phyloP scores from a whole-genome alignment of 2,797 vertebrate genomes.

The Peromyscus eremicus region DNA sequence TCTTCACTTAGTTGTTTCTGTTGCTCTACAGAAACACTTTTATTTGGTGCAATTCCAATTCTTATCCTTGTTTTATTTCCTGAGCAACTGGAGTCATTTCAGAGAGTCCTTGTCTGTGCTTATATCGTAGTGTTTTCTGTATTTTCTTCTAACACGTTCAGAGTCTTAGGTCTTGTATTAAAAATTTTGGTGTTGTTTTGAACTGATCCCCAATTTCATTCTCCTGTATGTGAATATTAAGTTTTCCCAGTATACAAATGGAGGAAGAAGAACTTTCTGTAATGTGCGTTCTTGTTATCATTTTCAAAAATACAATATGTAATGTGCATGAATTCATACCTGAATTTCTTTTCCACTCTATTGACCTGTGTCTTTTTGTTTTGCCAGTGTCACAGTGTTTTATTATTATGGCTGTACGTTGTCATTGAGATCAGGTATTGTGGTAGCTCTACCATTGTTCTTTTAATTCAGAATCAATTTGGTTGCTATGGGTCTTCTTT shows the following conservation, averaged over 20 bases:
- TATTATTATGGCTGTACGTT: too few species aligned
- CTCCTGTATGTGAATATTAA: neutral
- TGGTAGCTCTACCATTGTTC: neutral
- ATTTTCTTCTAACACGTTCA: neutral
- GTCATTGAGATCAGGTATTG: neutral
- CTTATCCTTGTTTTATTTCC: neutral
- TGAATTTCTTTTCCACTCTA: too few species aligned
- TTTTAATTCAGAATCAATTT: neutral
- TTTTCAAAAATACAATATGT: neutral
- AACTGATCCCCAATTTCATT: neutral
- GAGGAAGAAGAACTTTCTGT: neutral
- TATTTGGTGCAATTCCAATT: neutral
- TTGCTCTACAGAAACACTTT: neutral
- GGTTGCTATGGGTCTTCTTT: neutral
- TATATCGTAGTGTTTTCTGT: neutral
- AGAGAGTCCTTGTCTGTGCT: neutral
- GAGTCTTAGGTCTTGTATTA: neutral
- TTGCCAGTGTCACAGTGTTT: too few species aligned
- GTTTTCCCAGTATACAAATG: neutral
- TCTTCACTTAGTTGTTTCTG: neutral
- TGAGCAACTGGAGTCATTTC: neutral
- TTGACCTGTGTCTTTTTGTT: neutral
- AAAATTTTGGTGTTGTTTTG: neutral
- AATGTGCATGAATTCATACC: too few species aligned
- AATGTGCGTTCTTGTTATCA: neutral